phyloP scores from a whole-genome alignment of 1,140 invertebrate genomes.

The Diuraphis noxia region DNA sequence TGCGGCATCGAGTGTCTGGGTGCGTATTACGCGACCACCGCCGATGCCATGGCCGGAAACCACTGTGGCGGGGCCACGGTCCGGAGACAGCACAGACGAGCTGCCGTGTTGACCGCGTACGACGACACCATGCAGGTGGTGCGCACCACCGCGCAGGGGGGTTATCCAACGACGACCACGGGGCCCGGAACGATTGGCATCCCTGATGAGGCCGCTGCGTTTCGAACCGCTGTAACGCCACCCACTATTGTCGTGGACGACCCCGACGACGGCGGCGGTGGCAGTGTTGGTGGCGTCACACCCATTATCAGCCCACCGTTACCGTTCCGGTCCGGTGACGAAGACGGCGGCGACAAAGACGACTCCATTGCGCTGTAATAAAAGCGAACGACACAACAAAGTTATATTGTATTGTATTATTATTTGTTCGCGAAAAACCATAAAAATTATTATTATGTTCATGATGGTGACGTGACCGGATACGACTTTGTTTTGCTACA shows the following conservation, averaged over 20 bases:
- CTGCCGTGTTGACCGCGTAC: constrained; percentile 29
- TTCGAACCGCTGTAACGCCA: not conserved
- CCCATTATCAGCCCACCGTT: constrained; percentile 36
- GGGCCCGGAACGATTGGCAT: not conserved
- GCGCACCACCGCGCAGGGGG: constrained; percentile 7
- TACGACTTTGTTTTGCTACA: not conserved
- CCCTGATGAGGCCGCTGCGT: not conserved
- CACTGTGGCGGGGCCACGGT: not conserved
- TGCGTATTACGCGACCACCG: constrained; percentile 20
- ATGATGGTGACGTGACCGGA: not conserved
- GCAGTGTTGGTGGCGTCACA: not conserved
- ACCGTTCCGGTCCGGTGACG: not conserved
- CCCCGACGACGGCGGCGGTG: not conserved
- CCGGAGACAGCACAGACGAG: constrained; percentile 3
- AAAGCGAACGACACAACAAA: not conserved
- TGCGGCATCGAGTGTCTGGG: constrained; percentile 35
- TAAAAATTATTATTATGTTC: not conserved
- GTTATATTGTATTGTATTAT: not conserved
- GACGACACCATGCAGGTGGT: constrained; percentile 27
- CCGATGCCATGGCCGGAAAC: not conserved
- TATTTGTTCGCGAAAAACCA: not conserved
- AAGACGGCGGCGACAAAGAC: not conserved
- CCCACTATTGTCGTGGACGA: constrained; percentile 16
- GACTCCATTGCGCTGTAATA: constrained; percentile 24
- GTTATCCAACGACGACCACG: not conserved